phyloP scores from a whole-genome alignment of 1,140 invertebrate genomes.

The Papilio glaucus region DNA sequence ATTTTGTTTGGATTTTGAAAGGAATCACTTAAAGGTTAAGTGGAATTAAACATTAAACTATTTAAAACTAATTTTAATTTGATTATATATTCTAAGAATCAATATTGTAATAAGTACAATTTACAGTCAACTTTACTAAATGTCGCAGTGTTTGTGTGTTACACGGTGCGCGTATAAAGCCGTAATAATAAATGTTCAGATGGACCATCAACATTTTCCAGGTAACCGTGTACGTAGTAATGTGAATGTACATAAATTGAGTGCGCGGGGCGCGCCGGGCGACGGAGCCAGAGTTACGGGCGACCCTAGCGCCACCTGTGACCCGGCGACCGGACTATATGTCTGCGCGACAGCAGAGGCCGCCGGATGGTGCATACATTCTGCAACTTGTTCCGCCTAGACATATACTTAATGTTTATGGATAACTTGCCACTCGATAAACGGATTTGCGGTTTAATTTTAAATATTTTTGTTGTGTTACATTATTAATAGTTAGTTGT shows the following conservation, averaged over 20 bases:
- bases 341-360: conserved; percentile 20
- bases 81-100: neutral
- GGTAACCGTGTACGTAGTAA: conserved; percentile 31
- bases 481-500: no score
- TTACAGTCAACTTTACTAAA: conserved; percentile 8
- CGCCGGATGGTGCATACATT: neutral
- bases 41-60: neutral
- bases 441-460: conserved; percentile 7
- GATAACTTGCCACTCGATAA: conserved; percentile 24
- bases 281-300: conserved; percentile 32
- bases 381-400: conserved; percentile 2
- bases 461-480: conserved; percentile 12
- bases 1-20: no score
- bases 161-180: neutral
- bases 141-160: neutral
- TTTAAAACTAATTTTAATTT: neutral
- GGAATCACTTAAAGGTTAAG: neutral
- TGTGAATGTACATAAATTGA: conserved; percentile 35
- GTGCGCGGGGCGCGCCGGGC: conserved; percentile 11
- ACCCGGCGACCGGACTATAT: conserved; percentile 34
- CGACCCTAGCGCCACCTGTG: conserved; percentile 34
- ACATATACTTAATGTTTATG: conserved; percentile 26
- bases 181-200: conserved; percentile 6
- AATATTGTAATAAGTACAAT: neutral
- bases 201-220: conserved; percentile 7